Base-by-base conservation (phyloP, 2,888 invertebrate genomes). In the Poecilus cupreus region DNA sequence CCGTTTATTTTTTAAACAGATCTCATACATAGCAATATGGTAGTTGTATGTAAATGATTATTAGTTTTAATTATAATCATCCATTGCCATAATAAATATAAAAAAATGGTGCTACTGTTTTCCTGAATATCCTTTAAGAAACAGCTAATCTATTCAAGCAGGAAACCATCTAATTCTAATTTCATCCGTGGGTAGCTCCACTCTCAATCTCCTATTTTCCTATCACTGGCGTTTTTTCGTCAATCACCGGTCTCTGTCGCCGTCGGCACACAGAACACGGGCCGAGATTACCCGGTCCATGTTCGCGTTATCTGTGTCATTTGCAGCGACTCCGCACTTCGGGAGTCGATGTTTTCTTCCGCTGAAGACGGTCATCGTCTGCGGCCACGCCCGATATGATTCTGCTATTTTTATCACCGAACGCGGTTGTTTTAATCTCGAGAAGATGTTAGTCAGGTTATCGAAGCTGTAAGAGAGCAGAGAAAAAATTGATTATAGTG, bases 301-400 rank as follows among this genome's bases (percentile, higher is more conserved):
- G 75, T 75, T 68, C 51, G 16, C 75, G 51, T 75, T 75, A 75
- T 75, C 75, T 16, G 32, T 16, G 75, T 75, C 75, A 51, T 75
- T 75, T 75, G 43, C 72, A 72, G 46, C 72, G 72, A 22, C 64
- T 51, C 18, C 51, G 13, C 51, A 13, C 13, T 46, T 46, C n/a
- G 13, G 54, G 3, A 13, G n/a, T 10, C 22, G 60, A 60, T 60
- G 60, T 60, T 60, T 24, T 60, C 60, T 24, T 22, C 13, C 60
- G 24, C 22, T 24, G 60, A 60, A 26, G 60, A 26, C 13, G 37
- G 68, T 37, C 32, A 26, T 16, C 68, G 37, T 26, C 22, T 13
- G 39, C 32, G 18, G 10, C 68, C 68, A 32, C 68, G 39, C 60
- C 60, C 13, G 5, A 6, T 24, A 51, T 18, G 51, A 51, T 22